A percentile compares a stretch with the other conserved stretches of the same genome.
These are phyloP conservation scores for Condylura cristata DNA, from an alignment of 2,113 vertebrate species.

Conservation along the genomic window DNA sequence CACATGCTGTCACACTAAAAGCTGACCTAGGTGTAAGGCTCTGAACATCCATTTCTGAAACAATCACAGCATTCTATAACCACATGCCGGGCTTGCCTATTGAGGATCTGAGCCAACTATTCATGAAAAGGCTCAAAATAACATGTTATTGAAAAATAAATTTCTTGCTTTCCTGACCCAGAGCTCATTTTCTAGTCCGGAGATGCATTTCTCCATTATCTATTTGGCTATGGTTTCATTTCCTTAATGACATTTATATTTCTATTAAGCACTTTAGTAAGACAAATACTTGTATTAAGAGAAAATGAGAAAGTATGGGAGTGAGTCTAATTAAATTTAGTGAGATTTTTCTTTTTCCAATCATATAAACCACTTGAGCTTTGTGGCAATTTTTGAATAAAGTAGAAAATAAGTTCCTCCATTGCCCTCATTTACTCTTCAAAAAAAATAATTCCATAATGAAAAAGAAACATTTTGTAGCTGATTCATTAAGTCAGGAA, in stretches of 20 bases:
- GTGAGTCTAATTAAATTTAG: constrained; percentile 64
- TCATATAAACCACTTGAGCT: constrained; percentile 58
- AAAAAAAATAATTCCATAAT: constrained; percentile 56
- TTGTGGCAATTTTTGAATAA: constrained; percentile 48
- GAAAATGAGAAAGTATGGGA: constrained; percentile 58
- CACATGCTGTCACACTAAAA: neutral
- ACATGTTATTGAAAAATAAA: neutral
- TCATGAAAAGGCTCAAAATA: neutral
- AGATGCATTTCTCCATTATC: constrained; percentile 51
- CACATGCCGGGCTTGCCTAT: neutral
- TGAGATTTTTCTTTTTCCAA: constrained; percentile 47
- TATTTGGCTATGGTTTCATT: constrained; percentile 49
- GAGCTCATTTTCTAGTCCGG: neutral
- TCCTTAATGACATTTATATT: constrained; percentile 59
- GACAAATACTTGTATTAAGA: constrained; percentile 62
- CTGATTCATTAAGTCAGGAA: constrained; percentile 19
- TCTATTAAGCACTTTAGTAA: constrained; percentile 50
- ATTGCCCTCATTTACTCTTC: constrained; percentile 38
- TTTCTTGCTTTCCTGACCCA: neutral
- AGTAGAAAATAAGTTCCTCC: neutral
- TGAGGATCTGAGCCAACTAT: neutral
- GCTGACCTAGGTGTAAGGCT: neutral
- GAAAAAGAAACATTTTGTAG: constrained; percentile 24
- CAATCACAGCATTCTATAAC: neutral
- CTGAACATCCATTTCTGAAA: constrained; percentile 25